A percentile compares a stretch with the other conserved stretches of the same genome.
phyloP scores from a whole-genome alignment of 2,113 vertebrate species.

The Daboia siamensis region DNA sequence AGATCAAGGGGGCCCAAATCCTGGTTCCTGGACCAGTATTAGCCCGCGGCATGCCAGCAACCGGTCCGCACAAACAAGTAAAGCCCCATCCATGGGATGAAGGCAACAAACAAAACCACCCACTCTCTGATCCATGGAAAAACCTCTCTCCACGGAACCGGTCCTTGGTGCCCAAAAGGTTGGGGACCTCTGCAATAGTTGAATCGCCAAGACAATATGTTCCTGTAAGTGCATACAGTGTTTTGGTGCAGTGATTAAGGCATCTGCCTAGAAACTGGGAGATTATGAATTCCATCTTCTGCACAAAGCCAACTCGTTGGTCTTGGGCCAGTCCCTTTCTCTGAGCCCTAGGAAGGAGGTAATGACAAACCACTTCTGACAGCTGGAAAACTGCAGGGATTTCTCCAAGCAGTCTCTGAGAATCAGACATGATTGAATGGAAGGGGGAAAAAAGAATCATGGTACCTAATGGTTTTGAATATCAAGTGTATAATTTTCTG shows the following conservation, averaged over 20 bases:
- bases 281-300: neutral
- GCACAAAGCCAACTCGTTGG: neutral
- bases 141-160: too few species aligned
- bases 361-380: neutral
- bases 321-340: neutral
- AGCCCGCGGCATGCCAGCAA: too few species aligned
- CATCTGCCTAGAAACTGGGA: neutral
- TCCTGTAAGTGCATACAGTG: slow-evolving; percentile 55
- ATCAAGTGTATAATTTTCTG: slow-evolving; percentile 61
- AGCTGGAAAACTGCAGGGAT: neutral
- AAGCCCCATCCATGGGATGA: too few species aligned
- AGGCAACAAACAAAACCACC: too few species aligned
- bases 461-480: slow-evolving; percentile 46
- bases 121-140: too few species aligned
- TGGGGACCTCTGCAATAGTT: slow-evolving; percentile 45
- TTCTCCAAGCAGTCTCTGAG: neutral
- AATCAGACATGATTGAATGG: neutral
- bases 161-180: too few species aligned
- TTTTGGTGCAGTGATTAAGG: neutral
- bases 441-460: neutral
- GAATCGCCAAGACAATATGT: slow-evolving; percentile 67
- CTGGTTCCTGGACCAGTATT: rapidly evolving
- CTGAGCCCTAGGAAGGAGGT: neutral
- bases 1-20: too few species aligned
- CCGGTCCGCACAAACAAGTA: too few species aligned